Base-by-base conservation (phyloP, 2,797 vertebrate genomes). In the Spinibarbus caldwelli region DNA sequence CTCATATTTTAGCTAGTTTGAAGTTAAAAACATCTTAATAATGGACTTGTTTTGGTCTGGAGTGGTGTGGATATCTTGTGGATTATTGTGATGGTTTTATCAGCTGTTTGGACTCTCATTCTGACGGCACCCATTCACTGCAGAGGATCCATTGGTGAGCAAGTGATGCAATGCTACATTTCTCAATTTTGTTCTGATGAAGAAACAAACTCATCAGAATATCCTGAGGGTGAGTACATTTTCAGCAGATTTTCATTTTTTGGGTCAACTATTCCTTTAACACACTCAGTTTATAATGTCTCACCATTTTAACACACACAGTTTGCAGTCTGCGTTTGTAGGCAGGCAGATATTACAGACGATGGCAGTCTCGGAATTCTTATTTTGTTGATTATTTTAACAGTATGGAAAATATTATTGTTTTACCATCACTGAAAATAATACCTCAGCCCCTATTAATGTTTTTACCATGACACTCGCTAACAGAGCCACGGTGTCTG, bases 381-480 rank as follows among this genome's bases (percentile, higher is more conserved):
- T 41, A 75, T 68, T 68, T 76, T 68, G 59, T 79, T 72, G 80
- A 83, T 84, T 76, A 47, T 52, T 84, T 84, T 68, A 83, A 68
- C 76, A 86, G 68, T 68, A 67, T 15, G 47, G 81, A 83, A 86
- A 86, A 52, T 75, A 73, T 11, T 62, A 67, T 79, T 54, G 29
- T 64, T 68, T 80, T 75, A 59, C 45, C 59, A 76, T 84, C 59
- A 36, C 26, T 68, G 36, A 72, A 85, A 83, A 84, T 75, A 84
- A 84, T 34, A 83, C 59, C 31, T 73, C 54, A 66, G 73, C 10
- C 4, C 31, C 45, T 23, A n/a, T 45, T 84, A 87, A 84, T 80
- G 77, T 64, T 75, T 84, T 80, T 84, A 75, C 76, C 86, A 84
- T 76, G 70, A 76, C 73, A 52, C 15, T 80, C 10, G 6, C 43